Conservation (phyloP, 1,140 invertebrate species). For the Luehdorfia chinensis region DNA sequence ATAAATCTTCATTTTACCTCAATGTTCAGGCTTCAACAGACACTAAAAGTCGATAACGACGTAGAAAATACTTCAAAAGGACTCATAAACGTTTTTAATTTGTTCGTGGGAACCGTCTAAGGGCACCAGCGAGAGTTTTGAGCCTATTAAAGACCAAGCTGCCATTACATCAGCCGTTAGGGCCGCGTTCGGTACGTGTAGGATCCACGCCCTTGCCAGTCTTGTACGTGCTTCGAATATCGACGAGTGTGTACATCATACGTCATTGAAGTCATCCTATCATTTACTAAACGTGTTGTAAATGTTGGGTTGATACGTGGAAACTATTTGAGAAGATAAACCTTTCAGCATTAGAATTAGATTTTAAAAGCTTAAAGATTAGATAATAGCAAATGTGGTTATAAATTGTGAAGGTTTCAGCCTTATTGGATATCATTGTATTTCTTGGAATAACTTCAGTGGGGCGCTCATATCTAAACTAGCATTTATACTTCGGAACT, state of each 20-base stretch:
- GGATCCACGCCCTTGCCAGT: constrained; percentile 51
- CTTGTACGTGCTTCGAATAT: constrained; percentile 36
- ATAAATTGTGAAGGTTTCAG: too few species aligned
- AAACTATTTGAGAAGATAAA: not conserved
- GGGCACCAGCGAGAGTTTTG: constrained; percentile 36
- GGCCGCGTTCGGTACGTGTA: constrained; percentile 51
- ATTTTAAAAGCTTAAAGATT: too few species aligned
- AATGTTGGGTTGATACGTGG: not conserved
- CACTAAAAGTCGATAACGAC: constrained; percentile 26
- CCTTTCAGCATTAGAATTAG: too few species aligned
- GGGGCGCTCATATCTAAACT: too few species aligned
- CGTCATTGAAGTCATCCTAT: not conserved
- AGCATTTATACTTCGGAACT: too few species aligned
- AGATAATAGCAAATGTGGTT: too few species aligned
- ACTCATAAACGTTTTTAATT: constrained; percentile 64
- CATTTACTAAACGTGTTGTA: constrained; percentile 1
- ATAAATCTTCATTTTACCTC: too few species aligned
- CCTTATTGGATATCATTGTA: too few species aligned
- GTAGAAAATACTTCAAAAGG: constrained; percentile 40
- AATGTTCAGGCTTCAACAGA: not conserved
- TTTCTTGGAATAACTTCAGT: too few species aligned
- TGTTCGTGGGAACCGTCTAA: constrained; percentile 37
- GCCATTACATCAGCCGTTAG: constrained; percentile 64
- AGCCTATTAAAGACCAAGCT: constrained; percentile 43
- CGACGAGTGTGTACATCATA: constrained; percentile 4